These are phyloP conservation scores for Phragmatobia fuliginosa DNA, from an alignment of 2,888 invertebrate genomes.

Conservation along the genomic window DNA sequence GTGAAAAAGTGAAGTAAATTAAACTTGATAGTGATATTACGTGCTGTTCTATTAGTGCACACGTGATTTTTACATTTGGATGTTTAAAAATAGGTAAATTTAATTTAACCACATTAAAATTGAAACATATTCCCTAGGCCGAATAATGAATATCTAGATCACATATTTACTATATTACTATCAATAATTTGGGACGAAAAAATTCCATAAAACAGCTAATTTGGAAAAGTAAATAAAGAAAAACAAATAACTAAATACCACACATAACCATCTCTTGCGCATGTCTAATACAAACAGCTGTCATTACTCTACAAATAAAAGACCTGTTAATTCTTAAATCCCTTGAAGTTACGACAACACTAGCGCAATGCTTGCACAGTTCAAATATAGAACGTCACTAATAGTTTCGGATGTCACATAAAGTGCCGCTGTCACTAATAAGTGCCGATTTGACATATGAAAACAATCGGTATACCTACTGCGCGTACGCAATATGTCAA, in stretches of 20 bases:
- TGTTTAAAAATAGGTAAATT: conserved; percentile 23
- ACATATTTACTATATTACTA: not conserved
- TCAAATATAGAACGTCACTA: conserved; percentile 75
- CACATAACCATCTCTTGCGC: conserved; percentile 58
- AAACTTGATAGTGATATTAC: conserved; percentile 33
- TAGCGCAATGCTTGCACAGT: conserved; percentile 77
- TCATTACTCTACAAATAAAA: conserved; percentile 80
- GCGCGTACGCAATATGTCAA: conserved; percentile 69
- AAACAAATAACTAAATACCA: conserved; percentile 33
- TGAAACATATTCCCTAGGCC: conserved; percentile 12
- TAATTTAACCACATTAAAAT: not conserved
- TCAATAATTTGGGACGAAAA: not conserved
- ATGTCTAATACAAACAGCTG: conserved; percentile 70
- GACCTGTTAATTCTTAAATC: conserved; percentile 74
- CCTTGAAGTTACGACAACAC: conserved; percentile 84
- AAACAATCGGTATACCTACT: conserved; percentile 65
- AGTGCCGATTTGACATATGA: conserved; percentile 75
- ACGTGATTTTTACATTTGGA: conserved; percentile 42
- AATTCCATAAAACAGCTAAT: conserved; percentile 2
- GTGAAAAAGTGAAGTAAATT: conserved; percentile 39
- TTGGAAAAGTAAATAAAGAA: conserved; percentile 21
- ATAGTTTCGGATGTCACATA: conserved; percentile 64
- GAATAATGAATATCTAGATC: not conserved
- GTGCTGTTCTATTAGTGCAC: conserved; percentile 41
- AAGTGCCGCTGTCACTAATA: conserved; percentile 29